Evolutionary conservation across 2,888 invertebrate species (phyloP).

Genomic region (Sthenelais limicola): DNA sequence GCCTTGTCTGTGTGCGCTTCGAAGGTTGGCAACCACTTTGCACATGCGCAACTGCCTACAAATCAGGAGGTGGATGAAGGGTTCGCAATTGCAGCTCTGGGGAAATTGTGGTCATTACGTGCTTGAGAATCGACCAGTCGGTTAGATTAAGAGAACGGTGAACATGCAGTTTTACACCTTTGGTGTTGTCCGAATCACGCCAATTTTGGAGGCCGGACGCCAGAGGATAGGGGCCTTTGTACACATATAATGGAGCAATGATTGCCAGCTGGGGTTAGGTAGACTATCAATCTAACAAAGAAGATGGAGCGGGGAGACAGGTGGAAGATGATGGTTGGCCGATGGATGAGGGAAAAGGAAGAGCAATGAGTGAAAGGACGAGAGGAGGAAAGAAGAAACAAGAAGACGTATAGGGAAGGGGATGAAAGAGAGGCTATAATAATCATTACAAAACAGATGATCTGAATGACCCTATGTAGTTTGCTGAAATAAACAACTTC

Average conservation of each 20-base stretch:
- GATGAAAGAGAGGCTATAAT: too few species aligned
- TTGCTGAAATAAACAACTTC: too few species aligned
- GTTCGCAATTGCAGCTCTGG: constrained; percentile 23
- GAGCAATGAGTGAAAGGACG: neutral
- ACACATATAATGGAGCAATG: constrained; percentile 16
- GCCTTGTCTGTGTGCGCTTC: neutral
- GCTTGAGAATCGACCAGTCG: constrained; percentile 19
- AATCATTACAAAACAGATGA: too few species aligned
- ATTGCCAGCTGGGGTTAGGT: neutral
- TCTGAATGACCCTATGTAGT: too few species aligned
- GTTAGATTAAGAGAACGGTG: constrained; percentile 18
- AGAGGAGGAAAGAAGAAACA: too few species aligned
- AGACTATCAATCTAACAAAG: constrained; percentile 1
- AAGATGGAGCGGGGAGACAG: too few species aligned
- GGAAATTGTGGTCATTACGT: constrained; percentile 36
- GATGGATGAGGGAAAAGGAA: neutral
- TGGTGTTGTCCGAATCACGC: constrained; percentile 12
- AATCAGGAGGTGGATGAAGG: constrained; percentile 23
- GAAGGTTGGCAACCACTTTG: constrained; percentile 2
- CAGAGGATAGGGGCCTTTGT: constrained; percentile 8
- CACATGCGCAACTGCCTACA: constrained; percentile 1
- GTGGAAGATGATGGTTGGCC: neutral
- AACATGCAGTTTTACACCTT: constrained; percentile 30
- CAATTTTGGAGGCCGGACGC: constrained; percentile 13
- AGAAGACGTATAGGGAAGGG: too few species aligned